A percentile compares a stretch with the other conserved stretches of the same genome.
Evolutionary conservation across 64 coral and sea anemone species (phyloP).

Genomic region (Stylophora pistillata): DNA sequence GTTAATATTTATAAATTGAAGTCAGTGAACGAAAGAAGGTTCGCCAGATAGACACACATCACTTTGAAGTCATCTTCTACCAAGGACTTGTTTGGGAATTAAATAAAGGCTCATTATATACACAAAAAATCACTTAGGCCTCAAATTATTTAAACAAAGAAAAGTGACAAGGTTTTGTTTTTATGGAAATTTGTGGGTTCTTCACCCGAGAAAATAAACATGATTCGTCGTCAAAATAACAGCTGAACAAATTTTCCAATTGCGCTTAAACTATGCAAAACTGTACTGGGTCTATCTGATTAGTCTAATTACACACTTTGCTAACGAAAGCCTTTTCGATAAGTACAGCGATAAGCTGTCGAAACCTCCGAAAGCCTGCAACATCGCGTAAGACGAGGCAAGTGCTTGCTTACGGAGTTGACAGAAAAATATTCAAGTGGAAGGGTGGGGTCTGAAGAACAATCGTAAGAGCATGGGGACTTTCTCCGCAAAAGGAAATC

Average conservation of each 20-base stretch:
- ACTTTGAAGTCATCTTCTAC: background rate
- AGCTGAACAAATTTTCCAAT: background rate
- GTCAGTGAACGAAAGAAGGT: background rate
- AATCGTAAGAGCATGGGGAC: too few species aligned
- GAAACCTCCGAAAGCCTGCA: too few species aligned
- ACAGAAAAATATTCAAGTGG: too few species aligned
- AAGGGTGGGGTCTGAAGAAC: too few species aligned
- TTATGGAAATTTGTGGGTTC: background rate
- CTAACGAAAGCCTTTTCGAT: background rate
- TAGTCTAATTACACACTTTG: background rate
- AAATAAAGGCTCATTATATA: background rate
- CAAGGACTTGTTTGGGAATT: background rate
- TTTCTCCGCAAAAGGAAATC: too few species aligned
- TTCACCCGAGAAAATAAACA: background rate
- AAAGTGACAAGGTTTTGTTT: background rate
- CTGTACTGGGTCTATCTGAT: background rate
- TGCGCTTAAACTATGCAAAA: background rate
- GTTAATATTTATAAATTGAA: background rate
- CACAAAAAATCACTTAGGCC: background rate
- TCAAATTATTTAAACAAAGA: conserved; percentile 16
- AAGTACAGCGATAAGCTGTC: background rate
- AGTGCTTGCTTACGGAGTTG: too few species aligned
- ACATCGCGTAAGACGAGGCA: too few species aligned
- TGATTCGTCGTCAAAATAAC: background rate
- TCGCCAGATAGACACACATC: background rate